Evolutionary conservation across 2,888 invertebrate species (phyloP).

Genomic region (Brenthis hecate): DNA sequence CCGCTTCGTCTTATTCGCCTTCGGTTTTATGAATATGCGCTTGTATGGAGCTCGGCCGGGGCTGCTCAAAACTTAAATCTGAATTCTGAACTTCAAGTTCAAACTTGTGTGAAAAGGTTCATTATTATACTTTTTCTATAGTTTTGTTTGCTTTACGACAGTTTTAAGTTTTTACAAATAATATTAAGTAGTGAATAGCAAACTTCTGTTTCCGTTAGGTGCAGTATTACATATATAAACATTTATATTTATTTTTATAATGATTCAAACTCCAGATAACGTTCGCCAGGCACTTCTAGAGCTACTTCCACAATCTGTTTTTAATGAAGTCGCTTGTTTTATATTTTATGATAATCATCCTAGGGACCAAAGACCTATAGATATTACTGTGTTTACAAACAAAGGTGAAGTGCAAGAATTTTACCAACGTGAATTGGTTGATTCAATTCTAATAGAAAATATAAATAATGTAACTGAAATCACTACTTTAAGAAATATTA

Average conservation of each 20-base stretch:
- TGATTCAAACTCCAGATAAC: constrained; percentile 46
- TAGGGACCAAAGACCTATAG: constrained; percentile 52
- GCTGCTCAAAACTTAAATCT: too few relatives aligned
- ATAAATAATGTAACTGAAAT: constrained; percentile 47
- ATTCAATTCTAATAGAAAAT: constrained; percentile 48
- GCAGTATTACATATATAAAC: background rate
- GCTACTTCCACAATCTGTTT: constrained; percentile 55
- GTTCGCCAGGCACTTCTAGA: constrained; percentile 51
- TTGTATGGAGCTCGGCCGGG: too few relatives aligned
- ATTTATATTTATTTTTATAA: constrained; percentile 11
- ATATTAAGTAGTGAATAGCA: background rate
- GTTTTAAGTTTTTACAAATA: too few relatives aligned
- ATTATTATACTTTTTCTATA: too few relatives aligned
- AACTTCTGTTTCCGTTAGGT: background rate
- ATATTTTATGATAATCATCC: constrained; percentile 69
- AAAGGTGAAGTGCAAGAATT: constrained; percentile 63
- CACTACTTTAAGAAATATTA: constrained; percentile 56
- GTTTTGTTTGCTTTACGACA: too few relatives aligned
- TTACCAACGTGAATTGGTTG: constrained; percentile 54
- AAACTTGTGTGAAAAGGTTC: too few relatives aligned
- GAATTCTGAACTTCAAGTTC: too few relatives aligned
- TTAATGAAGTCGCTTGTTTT: constrained; percentile 58
- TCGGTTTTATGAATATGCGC: too few relatives aligned
- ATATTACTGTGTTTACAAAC: constrained; percentile 61
- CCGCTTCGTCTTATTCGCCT: too few relatives aligned